phyloP scores from a whole-genome alignment of 2,113 vertebrate species.

The Misgurnus anguillicaudatus region DNA sequence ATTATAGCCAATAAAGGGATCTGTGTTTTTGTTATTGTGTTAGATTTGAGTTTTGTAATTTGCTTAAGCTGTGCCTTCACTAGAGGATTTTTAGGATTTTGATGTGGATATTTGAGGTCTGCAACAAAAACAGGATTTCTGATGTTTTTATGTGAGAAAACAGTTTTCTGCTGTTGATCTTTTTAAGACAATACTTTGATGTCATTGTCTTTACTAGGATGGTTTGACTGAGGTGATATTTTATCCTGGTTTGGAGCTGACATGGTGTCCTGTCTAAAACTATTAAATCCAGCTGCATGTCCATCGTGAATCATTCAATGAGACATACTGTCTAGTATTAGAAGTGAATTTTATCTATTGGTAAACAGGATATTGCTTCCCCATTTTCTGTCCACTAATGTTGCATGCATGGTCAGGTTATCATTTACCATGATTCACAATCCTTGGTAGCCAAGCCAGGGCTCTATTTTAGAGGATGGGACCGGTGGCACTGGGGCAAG shows the following conservation, averaged over 20 bases:
- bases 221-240: not conserved
- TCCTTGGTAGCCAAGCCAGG: not conserved
- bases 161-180: too few species aligned
- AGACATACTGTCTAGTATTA: not conserved
- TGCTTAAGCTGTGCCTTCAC: not conserved
- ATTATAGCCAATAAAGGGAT: conserved; percentile 2
- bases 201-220: not conserved
- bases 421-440: conserved; percentile 18
- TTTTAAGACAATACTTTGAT: not conserved
- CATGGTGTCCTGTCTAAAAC: not conserved
- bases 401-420: not conserved
- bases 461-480: too few species aligned
- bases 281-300: not conserved
- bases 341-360: not conserved
- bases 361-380: not conserved
- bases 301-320: conserved; percentile 16
- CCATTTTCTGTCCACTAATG: not conserved
- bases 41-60: conserved; percentile 8
- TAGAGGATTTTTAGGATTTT: too few species aligned
- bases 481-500: too few species aligned
- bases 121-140: too few species aligned
- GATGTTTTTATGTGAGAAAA: too few species aligned
- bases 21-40: conserved; percentile 21
- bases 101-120: too few species aligned
- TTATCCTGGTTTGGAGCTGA: not conserved